Percentiles rank a stretch among this genome's conserved stretches.
phyloP scores from a whole-genome alignment of 2,113 vertebrate species.

The Aspiorhynchus laticeps region DNA sequence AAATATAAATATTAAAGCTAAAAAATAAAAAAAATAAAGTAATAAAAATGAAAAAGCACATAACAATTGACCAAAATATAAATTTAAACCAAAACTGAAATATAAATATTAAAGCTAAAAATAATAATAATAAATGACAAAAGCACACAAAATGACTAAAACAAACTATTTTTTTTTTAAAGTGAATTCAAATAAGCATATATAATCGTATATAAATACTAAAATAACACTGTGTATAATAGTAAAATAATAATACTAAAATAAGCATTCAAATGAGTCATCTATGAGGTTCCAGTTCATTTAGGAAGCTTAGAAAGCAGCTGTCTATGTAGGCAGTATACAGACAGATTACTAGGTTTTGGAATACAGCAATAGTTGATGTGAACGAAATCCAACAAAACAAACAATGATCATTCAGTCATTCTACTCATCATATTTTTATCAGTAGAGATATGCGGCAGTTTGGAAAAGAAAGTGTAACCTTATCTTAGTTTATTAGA shows the following conservation, averaged over 20 bases:
- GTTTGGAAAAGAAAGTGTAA: background rate
- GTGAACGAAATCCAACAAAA: background rate
- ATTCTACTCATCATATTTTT: background rate
- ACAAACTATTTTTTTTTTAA: too few species aligned
- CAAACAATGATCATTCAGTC: background rate
- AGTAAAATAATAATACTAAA: too few species aligned
- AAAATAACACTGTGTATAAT: background rate
- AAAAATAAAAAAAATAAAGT: background rate
- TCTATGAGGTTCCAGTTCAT: background rate
- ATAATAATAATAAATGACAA: background rate
- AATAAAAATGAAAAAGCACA: too few species aligned
- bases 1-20: background rate
- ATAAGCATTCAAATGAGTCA: background rate
- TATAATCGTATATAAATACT: background rate
- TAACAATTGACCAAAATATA: too few species aligned
- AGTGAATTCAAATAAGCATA: background rate
- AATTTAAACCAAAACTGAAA: background rate
- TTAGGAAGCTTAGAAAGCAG: background rate
- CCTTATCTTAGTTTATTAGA: conserved; percentile 10
- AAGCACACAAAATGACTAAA: background rate
- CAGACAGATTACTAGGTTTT: background rate
- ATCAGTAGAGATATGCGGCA: background rate
- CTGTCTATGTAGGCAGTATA: background rate
- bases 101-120: background rate
- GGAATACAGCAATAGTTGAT: background rate